Evolutionary conservation across 2,113 vertebrate species (phyloP).

Genomic region (Ptychochromis oligacanthus): DNA sequence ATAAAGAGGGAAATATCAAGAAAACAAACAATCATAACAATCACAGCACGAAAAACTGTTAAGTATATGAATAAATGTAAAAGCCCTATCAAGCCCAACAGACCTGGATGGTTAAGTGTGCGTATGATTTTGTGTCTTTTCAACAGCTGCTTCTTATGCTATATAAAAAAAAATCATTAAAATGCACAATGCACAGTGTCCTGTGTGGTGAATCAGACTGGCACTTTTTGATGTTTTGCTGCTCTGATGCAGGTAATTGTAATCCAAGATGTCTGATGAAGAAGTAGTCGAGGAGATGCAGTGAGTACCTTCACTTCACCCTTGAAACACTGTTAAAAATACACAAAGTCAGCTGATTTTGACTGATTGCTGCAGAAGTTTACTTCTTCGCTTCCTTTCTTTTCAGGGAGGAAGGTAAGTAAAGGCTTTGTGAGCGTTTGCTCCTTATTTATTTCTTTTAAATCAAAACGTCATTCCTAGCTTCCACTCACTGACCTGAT

Average conservation of each 20-base stretch:
- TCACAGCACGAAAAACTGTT: not conserved
- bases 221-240: not conserved
- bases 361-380: not conserved
- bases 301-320: conserved; percentile 51
- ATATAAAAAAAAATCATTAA: not conserved
- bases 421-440: conserved; percentile 22
- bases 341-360: not conserved
- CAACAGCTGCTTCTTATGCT: not conserved
- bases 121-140: not conserved
- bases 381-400: not conserved
- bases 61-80: not conserved
- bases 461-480: conserved; percentile 23
- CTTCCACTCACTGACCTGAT: conserved; percentile 53
- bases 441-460: not conserved
- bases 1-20: conserved; percentile 15
- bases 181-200: not conserved
- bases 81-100: not conserved
- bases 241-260: conserved; percentile 15
- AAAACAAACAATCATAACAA: not conserved
- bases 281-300: conserved; percentile 51
- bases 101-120: not conserved
- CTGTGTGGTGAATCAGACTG: not conserved
- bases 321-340: not conserved
- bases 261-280: conserved; percentile 62
- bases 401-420: conserved; percentile 74